Evolutionary conservation across 2,797 vertebrate species (phyloP).

Genomic region (Dicrostonyx torquatus): DNA sequence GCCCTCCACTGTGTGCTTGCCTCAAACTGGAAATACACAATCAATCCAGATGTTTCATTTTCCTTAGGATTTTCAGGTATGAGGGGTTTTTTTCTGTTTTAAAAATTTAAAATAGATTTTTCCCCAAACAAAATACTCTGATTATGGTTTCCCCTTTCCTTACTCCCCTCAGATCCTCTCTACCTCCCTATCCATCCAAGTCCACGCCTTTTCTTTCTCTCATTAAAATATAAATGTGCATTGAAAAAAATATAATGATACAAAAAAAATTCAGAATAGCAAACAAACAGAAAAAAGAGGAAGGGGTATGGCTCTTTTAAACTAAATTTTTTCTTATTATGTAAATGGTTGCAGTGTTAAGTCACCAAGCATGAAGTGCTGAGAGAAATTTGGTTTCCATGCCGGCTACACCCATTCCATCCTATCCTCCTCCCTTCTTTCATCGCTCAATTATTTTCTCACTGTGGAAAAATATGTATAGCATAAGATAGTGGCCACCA

Average conservation of each 20-base stretch:
- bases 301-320: neutral
- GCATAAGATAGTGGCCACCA: neutral
- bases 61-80: neutral
- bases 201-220: neutral
- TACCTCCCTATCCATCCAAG: no score
- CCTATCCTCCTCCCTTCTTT: neutral
- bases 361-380: neutral
- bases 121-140: neutral
- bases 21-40: neutral
- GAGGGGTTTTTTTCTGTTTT: neutral
- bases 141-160: neutral
- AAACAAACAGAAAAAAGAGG: neutral
- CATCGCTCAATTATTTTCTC: neutral
- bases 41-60: neutral
- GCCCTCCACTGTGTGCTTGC: neutral
- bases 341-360: neutral
- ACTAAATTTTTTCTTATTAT: neutral
- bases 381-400: neutral
- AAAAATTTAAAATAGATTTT: neutral
- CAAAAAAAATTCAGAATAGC: neutral
- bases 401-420: neutral
- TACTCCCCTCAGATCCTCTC: no score
- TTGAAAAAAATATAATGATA: neutral
- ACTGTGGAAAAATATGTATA: neutral
- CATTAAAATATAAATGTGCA: neutral